These are phyloP conservation scores for Zhuqinia jingwanae DNA, from an alignment of 2,888 invertebrate genomes.

Conservation along the genomic window DNA sequence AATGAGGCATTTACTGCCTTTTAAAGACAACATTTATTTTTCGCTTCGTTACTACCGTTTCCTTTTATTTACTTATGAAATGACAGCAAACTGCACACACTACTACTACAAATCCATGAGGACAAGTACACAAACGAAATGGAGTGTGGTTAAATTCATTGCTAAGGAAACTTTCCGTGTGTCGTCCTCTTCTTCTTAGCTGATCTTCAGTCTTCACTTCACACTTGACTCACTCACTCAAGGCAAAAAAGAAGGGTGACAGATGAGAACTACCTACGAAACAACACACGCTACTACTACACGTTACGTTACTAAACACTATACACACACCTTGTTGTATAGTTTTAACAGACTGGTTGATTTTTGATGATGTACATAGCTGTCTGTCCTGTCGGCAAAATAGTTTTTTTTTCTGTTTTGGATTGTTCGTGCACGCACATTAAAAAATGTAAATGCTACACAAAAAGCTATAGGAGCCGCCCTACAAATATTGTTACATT, in stretches of 20 bases:
- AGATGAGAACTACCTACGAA: constrained; percentile 31
- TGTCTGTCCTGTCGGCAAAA: constrained; percentile 52
- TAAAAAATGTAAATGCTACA: constrained; percentile 37
- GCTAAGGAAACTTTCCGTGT: constrained; percentile 44
- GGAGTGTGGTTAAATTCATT: no score
- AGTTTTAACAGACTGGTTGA: no score
- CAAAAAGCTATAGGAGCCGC: constrained; percentile 7
- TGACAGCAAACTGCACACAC: constrained; percentile 27
- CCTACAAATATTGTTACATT: constrained; percentile 36
- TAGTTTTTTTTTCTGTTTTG: constrained; percentile 40
- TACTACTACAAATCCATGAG: neutral
- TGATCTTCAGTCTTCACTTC: constrained; percentile 2
- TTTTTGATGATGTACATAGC: neutral
- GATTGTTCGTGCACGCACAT: constrained; percentile 30
- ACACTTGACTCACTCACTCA: constrained; percentile 23
- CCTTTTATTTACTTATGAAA: constrained; percentile 61
- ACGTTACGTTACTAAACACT: neutral
- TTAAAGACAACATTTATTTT: constrained; percentile 73
- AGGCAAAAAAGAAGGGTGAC: neutral
- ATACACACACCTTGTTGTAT: no score
- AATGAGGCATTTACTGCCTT: constrained; percentile 73
- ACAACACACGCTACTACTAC: neutral
- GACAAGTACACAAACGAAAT: neutral
- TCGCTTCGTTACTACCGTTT: constrained; percentile 72
- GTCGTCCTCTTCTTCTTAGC: constrained; percentile 10